Percentiles rank a stretch among this genome's conserved stretches.
phyloP scores from a whole-genome alignment of 2,797 vertebrate genomes.

The Rhabdophis nuchalis region DNA sequence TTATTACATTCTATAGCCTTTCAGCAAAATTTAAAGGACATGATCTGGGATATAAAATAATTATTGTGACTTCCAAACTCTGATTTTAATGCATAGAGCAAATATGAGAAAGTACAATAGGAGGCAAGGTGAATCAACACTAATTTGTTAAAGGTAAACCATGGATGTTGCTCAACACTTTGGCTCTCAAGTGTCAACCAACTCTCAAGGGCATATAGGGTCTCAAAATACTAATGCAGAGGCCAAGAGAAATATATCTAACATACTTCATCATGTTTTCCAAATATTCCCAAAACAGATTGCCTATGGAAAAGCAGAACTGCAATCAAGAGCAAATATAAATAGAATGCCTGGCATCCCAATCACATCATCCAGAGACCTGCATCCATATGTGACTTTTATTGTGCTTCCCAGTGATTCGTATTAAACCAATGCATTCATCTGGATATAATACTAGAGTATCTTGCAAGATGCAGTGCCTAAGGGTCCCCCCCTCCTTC shows the following conservation, averaged over 20 bases:
- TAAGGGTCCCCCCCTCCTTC: too few species aligned
- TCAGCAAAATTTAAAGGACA: not conserved
- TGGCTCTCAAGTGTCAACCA: not conserved
- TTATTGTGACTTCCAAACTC: not conserved
- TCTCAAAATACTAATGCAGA: not conserved
- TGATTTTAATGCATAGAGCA: not conserved
- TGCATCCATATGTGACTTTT: not conserved
- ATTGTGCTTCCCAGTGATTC: not conserved
- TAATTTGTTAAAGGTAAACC: not conserved
- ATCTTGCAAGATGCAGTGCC: not conserved
- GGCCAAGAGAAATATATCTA: not conserved
- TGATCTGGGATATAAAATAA: not conserved
- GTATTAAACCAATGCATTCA: not conserved
- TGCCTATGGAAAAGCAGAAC: not conserved
- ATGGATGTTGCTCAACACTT: not conserved
- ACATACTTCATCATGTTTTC: not conserved
- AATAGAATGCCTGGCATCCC: not conserved
- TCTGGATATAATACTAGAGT: not conserved
- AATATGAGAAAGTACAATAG: not conserved
- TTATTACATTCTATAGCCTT: not conserved
- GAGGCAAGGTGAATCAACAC: not conserved
- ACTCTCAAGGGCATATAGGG: not conserved
- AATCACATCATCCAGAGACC: not conserved
- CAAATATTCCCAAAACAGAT: not conserved
- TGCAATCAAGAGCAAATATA: not conserved